Base-by-base conservation (phyloP, 2,797 vertebrate species). In the Lophotriccus pileatus region DNA sequence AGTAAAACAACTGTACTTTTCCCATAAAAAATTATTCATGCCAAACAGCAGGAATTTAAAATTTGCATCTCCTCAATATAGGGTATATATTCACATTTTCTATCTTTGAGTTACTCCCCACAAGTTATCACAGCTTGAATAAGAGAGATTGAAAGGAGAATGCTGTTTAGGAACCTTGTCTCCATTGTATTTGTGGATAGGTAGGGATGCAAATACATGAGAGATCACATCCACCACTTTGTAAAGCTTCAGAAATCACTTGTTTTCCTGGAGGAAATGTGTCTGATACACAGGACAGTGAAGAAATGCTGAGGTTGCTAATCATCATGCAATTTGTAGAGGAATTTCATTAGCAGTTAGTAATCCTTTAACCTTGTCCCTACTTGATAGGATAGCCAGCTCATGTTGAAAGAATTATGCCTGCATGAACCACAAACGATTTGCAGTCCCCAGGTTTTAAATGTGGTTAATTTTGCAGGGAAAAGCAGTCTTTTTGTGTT, bases 301-400 rank as follows among this genome's bases (percentile, higher is more conserved):
- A 17, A 34, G 44, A 74, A 87, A 62, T 85, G 39, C 25, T 44
- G 68, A 55, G 14, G 20, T 8, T 1, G 1, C 17, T 78, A 66
- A 58, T 73, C n/a, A 59, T 50, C 7, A 5, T 56, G n/a, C 8
- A 53, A 32, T 72, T 77, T 64, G 8, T 47, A 84, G 30, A 68
- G 69, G 37, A 72, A 46, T 79, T 84, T 84, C 25, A 28, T 90
- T 79, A 92, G 37, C 67, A 53, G 8, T 78, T 62, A 41, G n/a
- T 60, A 84, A 58, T 68, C 46, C 34, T 86, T 84, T 68, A 68
- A 28, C 66, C 10, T 72, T 87, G 37, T 84, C n/a, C 24, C 27
- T 28, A 15, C 24, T 73, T 83, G 55, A 24, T n/a, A 52, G 46
- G 39, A 52, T 27, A 78, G 23, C 20, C 36, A 79, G 52, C 62